Base-by-base conservation (phyloP, 2,888 invertebrate genomes). In the Sclerodermus sp. region DNA sequence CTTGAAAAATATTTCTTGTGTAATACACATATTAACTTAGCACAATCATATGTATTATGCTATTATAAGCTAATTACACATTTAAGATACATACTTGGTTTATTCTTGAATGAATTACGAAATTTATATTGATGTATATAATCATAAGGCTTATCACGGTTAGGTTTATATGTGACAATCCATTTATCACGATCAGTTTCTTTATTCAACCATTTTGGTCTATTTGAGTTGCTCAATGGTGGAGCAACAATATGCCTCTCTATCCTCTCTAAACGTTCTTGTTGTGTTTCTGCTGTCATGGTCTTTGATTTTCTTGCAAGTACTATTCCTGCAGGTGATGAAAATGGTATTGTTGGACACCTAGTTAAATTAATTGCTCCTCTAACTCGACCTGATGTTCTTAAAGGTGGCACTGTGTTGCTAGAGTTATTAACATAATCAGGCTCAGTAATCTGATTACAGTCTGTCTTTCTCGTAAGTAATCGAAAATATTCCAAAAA, bases 311-410 rank as follows among this genome's bases (percentile, higher is more conserved):
- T 78, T 59, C 79, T 81, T 13, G 80, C 71, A 47, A 83, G 66
- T 38, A 80, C 68, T 42, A 81, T 74, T 4, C 83, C 83, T 29
- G 82, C 82, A 12, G 82, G 82, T 30, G 82, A 83, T 10, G 83
- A 82, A 47, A 83, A 77, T 2, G 83, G 82, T 53, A 83, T 82
- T 40, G 79, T 75, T 12, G 81, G 76, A 59, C 79, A 82, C 49
- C 81, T 74, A 17, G 79, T 74, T 12, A 82, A 72, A 29, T 79
- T 79, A 8, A 79, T 75, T 10, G 70, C 53, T 14, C 79, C 74
- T 39, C 82, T 77, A 59, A 79, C 79, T 39, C 82, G 76, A 32
- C 80, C 68, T 53, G 79, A 64, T 55, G 71, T 66, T 64, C 79
- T 59, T 58, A 71, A 51, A 65, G 55, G 43, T 17, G 45, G 48